Evolutionary conservation across 2,113 vertebrate species (phyloP), one percentile per base, ranked within the genome.

Genomic region (Brachypteracias leptosomus): DNA sequence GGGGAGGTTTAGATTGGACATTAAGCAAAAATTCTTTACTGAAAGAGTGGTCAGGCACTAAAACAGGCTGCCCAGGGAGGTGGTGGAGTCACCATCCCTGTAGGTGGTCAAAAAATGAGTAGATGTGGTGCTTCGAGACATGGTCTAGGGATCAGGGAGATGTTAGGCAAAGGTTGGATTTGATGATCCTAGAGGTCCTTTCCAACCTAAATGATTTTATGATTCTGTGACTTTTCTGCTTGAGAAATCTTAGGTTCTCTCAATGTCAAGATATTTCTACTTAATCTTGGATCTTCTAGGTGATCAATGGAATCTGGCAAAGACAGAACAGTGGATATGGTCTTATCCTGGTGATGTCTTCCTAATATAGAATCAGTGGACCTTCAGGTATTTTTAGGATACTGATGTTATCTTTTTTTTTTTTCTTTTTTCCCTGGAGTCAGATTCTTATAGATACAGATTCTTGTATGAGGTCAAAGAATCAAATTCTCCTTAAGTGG

Each of bases 271-370:
- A 7, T 44, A 52, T 10, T 14, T 85, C 26, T 58, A 24, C 14
- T 58, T 16, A 63, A 24, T 31, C 57, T 24, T 8, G 0, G 0
- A 4, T 61, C 9, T 78, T 78, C 31, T 24, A 58, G 16, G 1
- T 67, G 29, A 58, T 76, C 16, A 42, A 20, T 36, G 13, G 2
- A 16, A 31, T 65, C 29, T 70, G 66, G 11, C 14, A 51, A 68
- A 68, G 55, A 49, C 19, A 68, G 18, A 67, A 73, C 4, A 18
- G 4, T 42, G 11, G 20, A 7, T 81, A 47, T n/a, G 3, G 9
- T 42, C 29, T 9, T 38, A 81, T 29, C 36, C 10, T 54, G 10
- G 35, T 40, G 36, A 38, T 3, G 29, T 46, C 18, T 71, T 67
- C 16, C 19, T 81, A 19, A 6, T 35, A 55, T 1, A 70, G 31